phyloP scores from a whole-genome alignment of 2,113 vertebrate genomes.

The Cyrtonyx montezumae region DNA sequence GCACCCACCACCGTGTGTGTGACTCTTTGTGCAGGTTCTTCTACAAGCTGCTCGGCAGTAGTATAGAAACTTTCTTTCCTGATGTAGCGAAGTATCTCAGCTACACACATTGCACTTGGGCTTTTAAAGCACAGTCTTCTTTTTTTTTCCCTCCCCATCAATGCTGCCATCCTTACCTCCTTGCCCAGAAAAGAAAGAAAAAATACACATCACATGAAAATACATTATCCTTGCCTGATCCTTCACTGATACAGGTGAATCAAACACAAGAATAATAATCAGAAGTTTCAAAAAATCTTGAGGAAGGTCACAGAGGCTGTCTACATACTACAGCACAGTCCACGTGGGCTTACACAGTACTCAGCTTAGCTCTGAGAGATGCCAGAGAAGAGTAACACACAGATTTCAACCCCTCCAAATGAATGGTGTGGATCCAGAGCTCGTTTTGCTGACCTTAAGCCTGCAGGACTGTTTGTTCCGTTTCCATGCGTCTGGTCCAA shows the following conservation, averaged over 20 bases:
- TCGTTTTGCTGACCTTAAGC: not conserved
- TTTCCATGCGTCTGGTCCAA: constrained; percentile 54
- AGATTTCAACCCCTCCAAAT: not conserved
- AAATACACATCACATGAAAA: constrained; percentile 50
- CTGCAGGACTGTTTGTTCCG: constrained; percentile 54
- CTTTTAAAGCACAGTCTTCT: constrained; percentile 31
- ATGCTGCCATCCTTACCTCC: not conserved
- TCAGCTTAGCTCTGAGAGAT: not conserved
- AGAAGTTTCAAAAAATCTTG: constrained; percentile 48
- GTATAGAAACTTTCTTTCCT: constrained; percentile 31
- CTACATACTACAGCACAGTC: constrained; percentile 56
- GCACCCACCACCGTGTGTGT: not conserved
- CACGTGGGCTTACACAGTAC: constrained; percentile 43
- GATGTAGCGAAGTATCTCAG: constrained; percentile 8
- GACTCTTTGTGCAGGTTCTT: not conserved
- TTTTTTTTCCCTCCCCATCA: not conserved
- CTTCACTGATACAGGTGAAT: constrained; percentile 74
- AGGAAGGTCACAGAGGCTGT: constrained; percentile 65
- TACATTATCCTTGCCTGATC: constrained; percentile 73
- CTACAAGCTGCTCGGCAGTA: constrained; percentile 19
- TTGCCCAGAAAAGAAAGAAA: constrained; percentile 13
- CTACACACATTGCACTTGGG: constrained; percentile 41
- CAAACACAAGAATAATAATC: constrained; percentile 66
- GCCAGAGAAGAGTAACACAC: not conserved
- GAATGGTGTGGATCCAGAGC: not conserved